Conservation (phyloP, 2,888 invertebrate species). For the Laspeyria flexula region DNA sequence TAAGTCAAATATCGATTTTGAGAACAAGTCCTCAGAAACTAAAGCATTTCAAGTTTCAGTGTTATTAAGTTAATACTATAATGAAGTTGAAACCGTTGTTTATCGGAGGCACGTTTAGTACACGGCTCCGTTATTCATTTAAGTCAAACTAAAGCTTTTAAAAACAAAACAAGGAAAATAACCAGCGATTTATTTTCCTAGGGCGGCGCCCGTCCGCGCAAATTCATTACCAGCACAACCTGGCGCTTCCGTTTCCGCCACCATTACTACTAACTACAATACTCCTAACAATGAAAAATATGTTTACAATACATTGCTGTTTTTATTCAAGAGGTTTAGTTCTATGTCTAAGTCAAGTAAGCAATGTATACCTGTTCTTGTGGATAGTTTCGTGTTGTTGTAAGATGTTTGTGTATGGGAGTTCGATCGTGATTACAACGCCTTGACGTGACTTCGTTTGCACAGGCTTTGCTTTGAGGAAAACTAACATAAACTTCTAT, state of each 20-base stretch:
- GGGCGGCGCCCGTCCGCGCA: conserved; percentile 79
- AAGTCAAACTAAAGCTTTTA: conserved; percentile 69
- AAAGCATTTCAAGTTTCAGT: too few species aligned
- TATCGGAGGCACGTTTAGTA: conserved; percentile 14
- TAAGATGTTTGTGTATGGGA: conserved; percentile 23
- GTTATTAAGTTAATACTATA: too few species aligned
- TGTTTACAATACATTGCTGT: conserved; percentile 44
- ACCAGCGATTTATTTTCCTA: conserved; percentile 74
- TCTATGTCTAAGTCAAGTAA: not conserved
- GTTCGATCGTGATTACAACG: conserved; percentile 65
- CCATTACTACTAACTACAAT: conserved; percentile 28
- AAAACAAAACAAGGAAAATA: conserved; percentile 76
- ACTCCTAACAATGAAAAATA: conserved; percentile 14
- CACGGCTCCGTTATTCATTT: conserved; percentile 54
- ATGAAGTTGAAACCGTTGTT: conserved; percentile 12
- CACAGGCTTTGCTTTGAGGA: conserved; percentile 70
- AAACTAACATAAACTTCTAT: conserved; percentile 81
- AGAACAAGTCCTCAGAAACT: too few species aligned
- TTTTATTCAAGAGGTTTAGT: conserved; percentile 9
- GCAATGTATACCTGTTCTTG: conserved; percentile 14
- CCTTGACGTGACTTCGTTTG: conserved; percentile 79
- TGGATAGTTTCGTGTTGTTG: not conserved
- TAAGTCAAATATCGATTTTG: too few species aligned
- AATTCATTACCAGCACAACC: conserved; percentile 82
- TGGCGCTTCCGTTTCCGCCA: conserved; percentile 81